Conservation (phyloP, 2,888 invertebrate genomes). For the Mongoloraphidia duomilia region DNA sequence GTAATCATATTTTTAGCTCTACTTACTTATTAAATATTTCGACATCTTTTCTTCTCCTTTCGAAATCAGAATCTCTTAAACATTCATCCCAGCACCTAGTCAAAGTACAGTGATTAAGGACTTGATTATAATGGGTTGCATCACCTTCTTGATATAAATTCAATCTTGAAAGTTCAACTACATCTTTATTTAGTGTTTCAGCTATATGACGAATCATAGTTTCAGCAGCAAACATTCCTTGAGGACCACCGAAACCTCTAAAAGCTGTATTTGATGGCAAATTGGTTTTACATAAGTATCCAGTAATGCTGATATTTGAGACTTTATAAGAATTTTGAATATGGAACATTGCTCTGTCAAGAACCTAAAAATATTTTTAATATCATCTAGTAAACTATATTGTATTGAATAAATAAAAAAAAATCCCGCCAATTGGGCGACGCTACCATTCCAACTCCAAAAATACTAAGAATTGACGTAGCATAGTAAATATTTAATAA, state of each 20-base stretch:
- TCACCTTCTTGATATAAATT: constrained; percentile 75
- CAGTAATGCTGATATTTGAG: constrained; percentile 53
- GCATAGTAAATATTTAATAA: too few relatives aligned
- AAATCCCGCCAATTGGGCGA: too few relatives aligned
- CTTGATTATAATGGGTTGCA: constrained; percentile 62
- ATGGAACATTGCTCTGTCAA: constrained; percentile 73
- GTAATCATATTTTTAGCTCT: constrained; percentile 1
- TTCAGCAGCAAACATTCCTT: constrained; percentile 79
- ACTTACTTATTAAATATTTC: constrained; percentile 56
- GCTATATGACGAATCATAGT: constrained; percentile 65
- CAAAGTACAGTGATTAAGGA: constrained; percentile 56
- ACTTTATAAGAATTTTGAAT: constrained; percentile 73
- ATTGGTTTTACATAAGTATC: constrained; percentile 75
- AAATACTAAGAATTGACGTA: too few relatives aligned
- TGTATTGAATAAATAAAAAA: too few relatives aligned
- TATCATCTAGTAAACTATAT: too few relatives aligned
- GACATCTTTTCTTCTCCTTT: constrained; percentile 39
- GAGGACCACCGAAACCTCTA: constrained; percentile 82
- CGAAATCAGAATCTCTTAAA: constrained; percentile 47
- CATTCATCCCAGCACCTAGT: constrained; percentile 68
- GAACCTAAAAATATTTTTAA: constrained; percentile 39
- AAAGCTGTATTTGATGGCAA: constrained; percentile 87
- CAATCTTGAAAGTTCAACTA: constrained; percentile 45
- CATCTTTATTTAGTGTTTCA: constrained; percentile 45
- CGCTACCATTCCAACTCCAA: too few relatives aligned